phyloP scores from a whole-genome alignment of 2,113 vertebrate genomes.

The Excalfactoria chinensis region DNA sequence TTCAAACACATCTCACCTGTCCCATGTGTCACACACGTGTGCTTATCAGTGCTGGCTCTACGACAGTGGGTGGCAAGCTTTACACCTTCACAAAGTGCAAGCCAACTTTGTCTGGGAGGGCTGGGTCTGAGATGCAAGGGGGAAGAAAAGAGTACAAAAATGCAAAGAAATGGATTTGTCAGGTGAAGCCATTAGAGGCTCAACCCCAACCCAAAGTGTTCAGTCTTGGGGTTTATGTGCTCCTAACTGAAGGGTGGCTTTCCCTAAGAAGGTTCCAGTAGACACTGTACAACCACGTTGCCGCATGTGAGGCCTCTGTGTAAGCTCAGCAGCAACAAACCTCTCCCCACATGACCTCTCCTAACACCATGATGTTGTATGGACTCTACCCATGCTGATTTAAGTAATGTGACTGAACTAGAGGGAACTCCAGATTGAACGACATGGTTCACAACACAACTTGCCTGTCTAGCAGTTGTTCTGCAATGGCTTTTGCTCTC shows the following conservation, averaged over 20 bases:
- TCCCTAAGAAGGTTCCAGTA: not conserved
- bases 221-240: not conserved
- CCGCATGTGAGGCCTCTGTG: not conserved
- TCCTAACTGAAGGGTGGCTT: not conserved
- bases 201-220: not conserved
- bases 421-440: not conserved
- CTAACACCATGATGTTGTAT: not conserved
- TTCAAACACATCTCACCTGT: slow-evolving; percentile 18
- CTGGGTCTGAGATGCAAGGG: not conserved
- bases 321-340: not conserved
- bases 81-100: not conserved
- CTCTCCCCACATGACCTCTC: not conserved
- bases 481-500: not conserved
- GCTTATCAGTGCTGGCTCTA: not conserved
- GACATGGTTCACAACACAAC: not conserved
- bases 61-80: rapidly evolving
- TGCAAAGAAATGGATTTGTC: not conserved
- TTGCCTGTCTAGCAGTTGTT: not conserved
- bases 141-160: not conserved
- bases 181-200: not conserved
- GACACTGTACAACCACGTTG: not conserved
- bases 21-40: not conserved
- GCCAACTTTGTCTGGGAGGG: not conserved
- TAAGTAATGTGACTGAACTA: not conserved
- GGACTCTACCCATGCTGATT: not conserved